These are phyloP conservation scores for Eurytoma adleriae DNA, from an alignment of 2,888 invertebrate genomes.

Conservation along the genomic window DNA sequence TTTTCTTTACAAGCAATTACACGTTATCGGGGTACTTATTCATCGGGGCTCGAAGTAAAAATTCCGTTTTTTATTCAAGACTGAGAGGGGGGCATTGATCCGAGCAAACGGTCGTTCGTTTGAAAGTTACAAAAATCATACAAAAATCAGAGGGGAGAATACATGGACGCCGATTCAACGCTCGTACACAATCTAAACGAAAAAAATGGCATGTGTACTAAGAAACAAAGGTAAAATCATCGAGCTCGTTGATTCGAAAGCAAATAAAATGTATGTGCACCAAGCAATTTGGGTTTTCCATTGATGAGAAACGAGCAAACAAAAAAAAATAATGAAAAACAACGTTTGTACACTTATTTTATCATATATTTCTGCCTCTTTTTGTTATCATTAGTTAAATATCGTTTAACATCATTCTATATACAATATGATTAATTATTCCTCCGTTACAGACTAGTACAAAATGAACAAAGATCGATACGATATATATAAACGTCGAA, in stretches of 20 bases:
- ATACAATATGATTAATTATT: constrained; percentile 59
- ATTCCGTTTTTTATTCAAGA: constrained; percentile 13
- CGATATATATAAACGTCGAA: constrained; percentile 60
- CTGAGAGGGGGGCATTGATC: background rate
- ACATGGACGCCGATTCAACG: constrained; percentile 15
- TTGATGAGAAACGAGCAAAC: constrained; percentile 26
- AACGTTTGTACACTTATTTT: constrained; percentile 57
- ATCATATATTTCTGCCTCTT: constrained; percentile 58
- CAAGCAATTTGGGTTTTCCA: constrained; percentile 51
- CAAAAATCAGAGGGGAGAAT: constrained; percentile 2
- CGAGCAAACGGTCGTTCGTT: background rate
- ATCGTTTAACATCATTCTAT: constrained; percentile 60
- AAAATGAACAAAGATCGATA: constrained; percentile 59
- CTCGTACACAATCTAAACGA: background rate
- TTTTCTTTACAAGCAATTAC: constrained; percentile 43
- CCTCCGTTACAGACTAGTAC: constrained; percentile 60
- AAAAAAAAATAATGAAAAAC: constrained; percentile 48
- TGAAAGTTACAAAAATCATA: constrained; percentile 12
- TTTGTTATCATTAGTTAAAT: constrained; percentile 58
- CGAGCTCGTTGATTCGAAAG: background rate
- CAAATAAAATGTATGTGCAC: constrained; percentile 2
- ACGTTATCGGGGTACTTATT: constrained; percentile 38
- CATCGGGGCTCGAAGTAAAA: constrained; percentile 29
- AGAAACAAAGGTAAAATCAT: background rate
- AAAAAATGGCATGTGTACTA: background rate